phyloP scores from a whole-genome alignment of 37 sponge, comb jelly and placozoan species.

The Theonella swinhoei region DNA sequence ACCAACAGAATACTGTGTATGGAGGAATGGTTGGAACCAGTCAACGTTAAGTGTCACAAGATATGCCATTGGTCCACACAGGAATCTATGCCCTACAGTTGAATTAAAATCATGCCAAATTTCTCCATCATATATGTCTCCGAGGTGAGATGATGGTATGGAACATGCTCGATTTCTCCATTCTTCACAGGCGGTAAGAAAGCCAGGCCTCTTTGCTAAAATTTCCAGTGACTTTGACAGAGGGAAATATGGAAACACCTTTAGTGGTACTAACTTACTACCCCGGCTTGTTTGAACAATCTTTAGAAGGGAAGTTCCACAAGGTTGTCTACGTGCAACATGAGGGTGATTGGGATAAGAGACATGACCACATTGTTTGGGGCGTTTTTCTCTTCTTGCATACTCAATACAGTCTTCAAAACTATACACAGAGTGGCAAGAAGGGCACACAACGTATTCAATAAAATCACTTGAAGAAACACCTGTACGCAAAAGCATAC shows the following conservation, averaged over 20 bases:
- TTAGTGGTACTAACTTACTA: constrained; percentile 25
- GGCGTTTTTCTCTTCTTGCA: background rate
- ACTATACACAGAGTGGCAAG: constrained; percentile 54
- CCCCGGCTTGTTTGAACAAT: background rate
- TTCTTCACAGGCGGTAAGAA: constrained; percentile 25
- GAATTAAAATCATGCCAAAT: constrained; percentile 47
- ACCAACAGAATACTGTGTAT: constrained; percentile 58
- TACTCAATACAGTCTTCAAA: constrained; percentile 40
- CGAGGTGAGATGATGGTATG: background rate
- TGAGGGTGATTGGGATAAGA: constrained; percentile 64
- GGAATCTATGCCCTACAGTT: background rate
- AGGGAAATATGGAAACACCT: constrained; percentile 41
- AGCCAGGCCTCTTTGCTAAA: constrained; percentile 16
- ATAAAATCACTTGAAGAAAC: constrained; percentile 5
- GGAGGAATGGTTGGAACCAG: constrained; percentile 43
- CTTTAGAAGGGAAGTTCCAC: constrained; percentile 38
- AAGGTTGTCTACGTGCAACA: background rate
- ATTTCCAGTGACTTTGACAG: background rate
- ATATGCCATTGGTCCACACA: constrained; percentile 34
- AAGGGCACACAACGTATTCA: constrained; percentile 60
- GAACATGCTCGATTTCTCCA: constrained; percentile 17
- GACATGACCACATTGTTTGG: constrained; percentile 47
- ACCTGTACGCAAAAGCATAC: background rate
- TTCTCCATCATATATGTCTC: constrained; percentile 62
- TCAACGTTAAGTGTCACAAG: constrained; percentile 55